phyloP scores from a whole-genome alignment of 2,797 vertebrate species.

The Todus mexicanus region DNA sequence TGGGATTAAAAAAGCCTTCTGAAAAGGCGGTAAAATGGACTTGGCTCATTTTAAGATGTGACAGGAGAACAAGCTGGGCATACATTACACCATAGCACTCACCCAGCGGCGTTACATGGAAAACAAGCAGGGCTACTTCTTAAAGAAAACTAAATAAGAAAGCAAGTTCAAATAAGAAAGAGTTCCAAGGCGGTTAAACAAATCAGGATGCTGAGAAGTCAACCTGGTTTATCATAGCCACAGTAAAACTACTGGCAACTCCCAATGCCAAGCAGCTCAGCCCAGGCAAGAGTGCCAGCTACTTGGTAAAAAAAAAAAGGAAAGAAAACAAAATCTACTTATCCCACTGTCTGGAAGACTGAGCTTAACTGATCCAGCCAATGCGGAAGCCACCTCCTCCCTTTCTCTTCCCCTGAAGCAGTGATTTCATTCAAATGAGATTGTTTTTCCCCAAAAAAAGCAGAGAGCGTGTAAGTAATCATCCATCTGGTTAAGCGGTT shows the following conservation, averaged over 20 bases:
- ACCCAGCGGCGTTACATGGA: fast-evolving
- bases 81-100: neutral
- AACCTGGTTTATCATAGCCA: neutral
- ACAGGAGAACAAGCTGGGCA: neutral
- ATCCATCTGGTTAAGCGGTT: neutral
- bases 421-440: neutral
- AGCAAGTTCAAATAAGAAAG: neutral
- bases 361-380: neutral
- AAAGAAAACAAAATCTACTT: neutral
- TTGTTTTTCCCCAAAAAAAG: neutral
- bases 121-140: neutral
- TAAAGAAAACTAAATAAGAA: neutral
- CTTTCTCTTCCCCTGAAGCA: neutral
- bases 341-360: neutral
- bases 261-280: neutral
- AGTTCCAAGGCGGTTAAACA: neutral
- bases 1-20: neutral
- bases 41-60: neutral
- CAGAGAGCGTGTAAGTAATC: neutral
- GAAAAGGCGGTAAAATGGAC: neutral
- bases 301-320: neutral
- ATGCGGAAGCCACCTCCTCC: neutral
- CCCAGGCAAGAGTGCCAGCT: neutral
- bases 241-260: neutral
- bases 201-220: neutral